Evolutionary conservation across 2,888 invertebrate genomes (phyloP), one percentile per base, ranked within the genome.

Genomic region (Muscina levida): DNA sequence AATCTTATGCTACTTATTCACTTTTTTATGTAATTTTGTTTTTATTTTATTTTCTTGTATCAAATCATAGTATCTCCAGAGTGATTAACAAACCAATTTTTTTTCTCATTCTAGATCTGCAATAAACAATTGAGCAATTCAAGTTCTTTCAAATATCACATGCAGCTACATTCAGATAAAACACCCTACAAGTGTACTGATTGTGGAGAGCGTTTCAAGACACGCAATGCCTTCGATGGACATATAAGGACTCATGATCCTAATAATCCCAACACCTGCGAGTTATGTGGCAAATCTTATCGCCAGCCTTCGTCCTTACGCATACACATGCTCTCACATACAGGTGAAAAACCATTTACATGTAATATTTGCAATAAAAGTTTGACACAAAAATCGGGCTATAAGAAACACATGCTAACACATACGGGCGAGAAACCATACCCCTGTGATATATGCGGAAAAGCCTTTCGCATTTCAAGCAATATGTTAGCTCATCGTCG

Each of bases 351-450:
- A 82, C 90, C 90, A 0, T 90, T 87, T 75, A 82, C 85, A 10
- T 90, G 90, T 57, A 85, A 84, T 11, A 85, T 90, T 15, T 90
- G 90, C 72, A 90, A 90, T 19, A 90, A 90, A 71, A 88, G 90
- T 1, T 84, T 90, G 82, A 90, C 90, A 0, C 90, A 90, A 77
- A 90, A 89, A 77, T 90, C 90, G 0, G 90, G 90, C 37, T 90
- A 88, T 72, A 90, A 90, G 82, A 90, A 90, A 77, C 90, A 90
- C 59, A 87, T 90, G 89, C 84, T 90, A 8, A 88, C 86, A 0
- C 90, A 90, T 67, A 89, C 90, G 0, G 90, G 89, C 1, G 90
- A 90, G 74, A 90, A 89, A 62, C 90, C 90, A 10, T 87, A 88
- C 53, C 77, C 39, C 2, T 90, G 90, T 26, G 88, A 90, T 13